Conservation (phyloP, 2,888 invertebrate species). For the Ferrisia virgata region DNA sequence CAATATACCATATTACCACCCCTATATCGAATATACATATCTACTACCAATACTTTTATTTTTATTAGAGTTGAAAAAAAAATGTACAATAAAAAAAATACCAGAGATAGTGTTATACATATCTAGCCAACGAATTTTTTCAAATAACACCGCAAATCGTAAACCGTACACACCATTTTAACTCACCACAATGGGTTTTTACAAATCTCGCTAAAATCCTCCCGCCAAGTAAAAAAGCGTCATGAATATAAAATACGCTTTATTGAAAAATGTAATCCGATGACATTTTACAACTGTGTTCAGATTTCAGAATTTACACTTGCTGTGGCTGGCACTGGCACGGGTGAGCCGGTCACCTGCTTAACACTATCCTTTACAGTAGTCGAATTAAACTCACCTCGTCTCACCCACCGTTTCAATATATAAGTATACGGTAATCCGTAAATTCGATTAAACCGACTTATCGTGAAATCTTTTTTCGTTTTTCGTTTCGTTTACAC, state of each 20-base stretch:
- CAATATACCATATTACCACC: no score
- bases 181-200: not conserved
- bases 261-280: slow-evolving; percentile 22
- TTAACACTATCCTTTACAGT: not conserved
- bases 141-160: not conserved
- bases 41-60: no score
- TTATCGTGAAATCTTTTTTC: not conserved
- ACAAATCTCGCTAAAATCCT: slow-evolving; percentile 3
- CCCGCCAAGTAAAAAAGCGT: no score
- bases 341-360: slow-evolving; percentile 7
- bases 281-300: not conserved
- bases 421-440: no score
- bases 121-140: not conserved
- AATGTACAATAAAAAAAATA: no score
- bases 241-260: slow-evolving; percentile 25
- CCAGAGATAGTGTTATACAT: no score
- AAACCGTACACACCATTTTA: not conserved
- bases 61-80: not conserved
- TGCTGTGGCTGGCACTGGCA: no score
- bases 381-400: not conserved
- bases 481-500: not conserved
- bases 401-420: no score
- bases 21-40: no score
- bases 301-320: not conserved
- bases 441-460: slow-evolving; percentile 23